Evolutionary conservation across 37 sponge, comb jelly and placozoan species (phyloP).

Genomic region (Aplysina aerophoba): DNA sequence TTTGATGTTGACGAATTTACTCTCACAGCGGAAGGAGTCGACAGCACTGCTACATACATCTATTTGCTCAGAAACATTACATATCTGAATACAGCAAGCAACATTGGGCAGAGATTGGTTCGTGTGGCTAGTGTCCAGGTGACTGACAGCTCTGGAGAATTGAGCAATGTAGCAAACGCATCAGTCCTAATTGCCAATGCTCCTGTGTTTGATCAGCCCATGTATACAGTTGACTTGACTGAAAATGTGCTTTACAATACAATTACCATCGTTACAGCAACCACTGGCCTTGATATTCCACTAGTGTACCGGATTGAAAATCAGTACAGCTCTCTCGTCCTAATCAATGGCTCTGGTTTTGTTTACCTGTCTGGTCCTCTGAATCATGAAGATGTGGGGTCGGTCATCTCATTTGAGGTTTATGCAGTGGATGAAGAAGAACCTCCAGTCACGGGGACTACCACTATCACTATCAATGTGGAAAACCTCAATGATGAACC

Average conservation of each 20-base stretch:
- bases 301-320: constrained; percentile 29
- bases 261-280: constrained; percentile 63
- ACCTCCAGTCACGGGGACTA: constrained; percentile 72
- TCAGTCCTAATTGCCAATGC: constrained; percentile 62
- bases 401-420: constrained; percentile 46
- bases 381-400: constrained; percentile 46
- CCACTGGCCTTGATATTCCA: constrained; percentile 50
- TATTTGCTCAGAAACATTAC: constrained; percentile 12
- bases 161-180: constrained; percentile 39
- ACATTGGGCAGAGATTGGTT: constrained; percentile 38
- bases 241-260: constrained; percentile 34
- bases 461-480: constrained; percentile 65
- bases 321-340: not conserved
- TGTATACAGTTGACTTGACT: constrained; percentile 30
- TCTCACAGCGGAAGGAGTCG: not conserved
- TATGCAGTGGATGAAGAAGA: constrained; percentile 72
- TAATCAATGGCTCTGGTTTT: constrained; percentile 39
- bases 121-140: constrained; percentile 48
- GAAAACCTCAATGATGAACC: constrained; percentile 52
- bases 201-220: constrained; percentile 39
- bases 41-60: not conserved
- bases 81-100: not conserved
- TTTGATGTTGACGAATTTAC: not conserved
- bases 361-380: constrained; percentile 47
- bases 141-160: constrained; percentile 34